Conservation (phyloP, 2,888 invertebrate species). For the Nymphalis polychloros region DNA sequence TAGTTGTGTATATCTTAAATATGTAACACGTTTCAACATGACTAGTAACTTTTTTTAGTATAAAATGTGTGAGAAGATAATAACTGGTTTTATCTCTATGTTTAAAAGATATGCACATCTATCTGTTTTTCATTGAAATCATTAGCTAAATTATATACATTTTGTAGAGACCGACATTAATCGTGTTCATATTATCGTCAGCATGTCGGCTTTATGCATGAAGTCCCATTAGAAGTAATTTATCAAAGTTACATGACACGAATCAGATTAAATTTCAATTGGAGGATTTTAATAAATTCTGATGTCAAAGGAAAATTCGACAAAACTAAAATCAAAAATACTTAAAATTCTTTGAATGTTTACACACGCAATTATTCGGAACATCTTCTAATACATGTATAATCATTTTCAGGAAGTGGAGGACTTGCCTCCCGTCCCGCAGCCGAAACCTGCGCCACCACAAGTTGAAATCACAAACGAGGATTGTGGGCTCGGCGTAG, state of each 20-base stretch:
- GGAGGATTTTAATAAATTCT: not conserved
- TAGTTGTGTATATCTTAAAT: conserved; percentile 4
- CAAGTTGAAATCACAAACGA: conserved; percentile 69
- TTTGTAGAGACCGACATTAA: not conserved
- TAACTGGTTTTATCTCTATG: not conserved
- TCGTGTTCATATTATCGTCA: conserved; percentile 22
- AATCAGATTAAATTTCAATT: not conserved
- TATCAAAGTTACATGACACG: not conserved
- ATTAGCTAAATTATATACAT: conserved; percentile 6
- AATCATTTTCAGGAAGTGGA: conserved; percentile 43
- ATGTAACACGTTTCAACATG: no score
- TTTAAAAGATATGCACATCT: conserved; percentile 9
- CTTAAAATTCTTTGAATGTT: not conserved
- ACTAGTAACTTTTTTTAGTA: no score
- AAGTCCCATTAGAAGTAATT: conserved; percentile 14
- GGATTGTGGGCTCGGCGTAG: conserved; percentile 89
- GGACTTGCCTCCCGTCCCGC: conserved; percentile 47
- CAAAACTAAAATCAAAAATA: not conserved
- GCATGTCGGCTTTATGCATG: conserved; percentile 39
- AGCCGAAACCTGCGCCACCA: conserved; percentile 55
- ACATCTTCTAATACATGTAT: not conserved
- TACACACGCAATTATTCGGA: not conserved
- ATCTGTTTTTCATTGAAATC: not conserved
- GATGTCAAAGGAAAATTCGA: not conserved
- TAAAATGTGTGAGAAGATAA: not conserved